Base-by-base conservation (phyloP, 2,888 invertebrate species). In the Aleiodes alternator region DNA sequence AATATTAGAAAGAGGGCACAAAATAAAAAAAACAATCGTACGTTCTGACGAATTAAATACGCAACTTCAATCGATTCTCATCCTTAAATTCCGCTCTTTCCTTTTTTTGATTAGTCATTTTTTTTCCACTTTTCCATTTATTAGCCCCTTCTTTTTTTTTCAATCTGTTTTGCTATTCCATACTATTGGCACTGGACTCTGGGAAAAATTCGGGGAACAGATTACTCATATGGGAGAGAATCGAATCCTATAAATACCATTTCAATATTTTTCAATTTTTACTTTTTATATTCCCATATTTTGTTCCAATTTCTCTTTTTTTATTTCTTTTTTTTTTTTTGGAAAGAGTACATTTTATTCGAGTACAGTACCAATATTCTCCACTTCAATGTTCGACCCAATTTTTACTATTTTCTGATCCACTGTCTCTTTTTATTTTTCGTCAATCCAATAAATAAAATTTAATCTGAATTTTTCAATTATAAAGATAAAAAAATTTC, bases 251-350 rank as follows among this genome's bases (percentile, higher is more conserved):
- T 71, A 68, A 57, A 76, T 50, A 75, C 57, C 61, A 69, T 34
- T 68, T 64, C 50, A 51, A 72, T 61, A 68, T 73, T 76, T 64
- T 43, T 76, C 34, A 61, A 43, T 78, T 68, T 72, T 59, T 68
- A 64, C 48, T 48, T 48, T 50, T 16, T 69, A 38, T 16, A 12
- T 23, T 61, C 48, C 16, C 61, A 56, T 29, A 43, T 43, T 43
- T 43, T 43, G 43, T 43, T 68, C 56, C 38, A 31, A 72, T 59
- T 57, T 4, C 23, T 23, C 23, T 72, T 76, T 56, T 43, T 76
- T 66, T n/a, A n/a, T 51, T 53, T 69, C 59, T 34, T 77, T 64
- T 72, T 16, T 34, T 73, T 75, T 71, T 66, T 56, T 7, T 23
- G 29, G 12, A 14, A 48, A n/a, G 64, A 55, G 31, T 48, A 48